These are phyloP conservation scores for Cynaeus angustus DNA, from an alignment of 2,888 invertebrate genomes.

Conservation along the genomic window DNA sequence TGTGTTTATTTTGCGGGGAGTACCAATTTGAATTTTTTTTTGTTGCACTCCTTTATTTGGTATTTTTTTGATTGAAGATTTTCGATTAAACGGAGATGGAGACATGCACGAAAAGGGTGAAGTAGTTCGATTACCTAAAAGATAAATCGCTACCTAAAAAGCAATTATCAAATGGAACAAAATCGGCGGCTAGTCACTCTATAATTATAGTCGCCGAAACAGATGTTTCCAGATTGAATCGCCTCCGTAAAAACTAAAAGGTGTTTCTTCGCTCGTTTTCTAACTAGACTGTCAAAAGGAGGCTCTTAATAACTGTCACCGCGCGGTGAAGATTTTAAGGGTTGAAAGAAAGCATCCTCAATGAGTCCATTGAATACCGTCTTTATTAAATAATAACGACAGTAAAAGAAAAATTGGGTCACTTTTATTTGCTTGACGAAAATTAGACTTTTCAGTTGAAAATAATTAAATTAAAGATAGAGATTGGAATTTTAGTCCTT, in stretches of 20 bases:
- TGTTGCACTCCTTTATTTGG: conserved; percentile 9
- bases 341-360: conserved; percentile 19
- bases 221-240: conserved; percentile 52
- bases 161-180: conserved; percentile 46
- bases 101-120: conserved; percentile 24
- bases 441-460: conserved; percentile 47
- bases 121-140: conserved; percentile 29
- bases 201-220: conserved; percentile 54
- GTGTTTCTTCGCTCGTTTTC: conserved; percentile 46
- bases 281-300: conserved; percentile 47
- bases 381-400: conserved; percentile 36
- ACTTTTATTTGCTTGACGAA: conserved; percentile 43
- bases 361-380: conserved; percentile 18
- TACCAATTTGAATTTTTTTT: conserved; percentile 33
- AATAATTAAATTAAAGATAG: conserved; percentile 49
- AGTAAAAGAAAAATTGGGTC: conserved; percentile 37
- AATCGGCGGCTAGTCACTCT: conserved; percentile 40
- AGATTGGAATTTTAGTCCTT: conserved; percentile 45
- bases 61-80: conserved; percentile 28
- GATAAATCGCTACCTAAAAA: conserved; percentile 34
- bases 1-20: conserved; percentile 33
- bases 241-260: conserved; percentile 46
- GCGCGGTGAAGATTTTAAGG: conserved; percentile 11
- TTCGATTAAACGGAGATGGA: conserved; percentile 9
- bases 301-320: conserved; percentile 9